Conservation (phyloP, 2,888 invertebrate species). For the Portevinia maculata region DNA sequence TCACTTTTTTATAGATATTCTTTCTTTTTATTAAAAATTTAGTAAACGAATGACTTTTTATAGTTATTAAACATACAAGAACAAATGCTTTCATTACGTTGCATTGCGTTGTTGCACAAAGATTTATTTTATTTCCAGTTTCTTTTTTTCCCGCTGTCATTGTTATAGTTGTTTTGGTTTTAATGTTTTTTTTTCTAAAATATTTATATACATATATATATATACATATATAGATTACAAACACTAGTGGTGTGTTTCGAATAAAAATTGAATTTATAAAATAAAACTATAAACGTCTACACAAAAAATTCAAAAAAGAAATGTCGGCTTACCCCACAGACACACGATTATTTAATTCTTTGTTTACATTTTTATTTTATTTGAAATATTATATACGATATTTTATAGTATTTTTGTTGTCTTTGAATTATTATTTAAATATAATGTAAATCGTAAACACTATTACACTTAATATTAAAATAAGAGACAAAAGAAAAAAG, state of each 20-base stretch:
- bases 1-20: too few species aligned
- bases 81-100: conserved; percentile 30
- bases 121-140: conserved; percentile 16
- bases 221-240: conserved; percentile 34
- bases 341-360: conserved; percentile 18
- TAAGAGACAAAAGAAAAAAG: conserved; percentile 21
- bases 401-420: conserved; percentile 37
- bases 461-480: conserved; percentile 31
- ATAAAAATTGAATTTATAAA: conserved; percentile 14
- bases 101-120: conserved; percentile 66
- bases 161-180: conserved; percentile 72
- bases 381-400: conserved; percentile 1
- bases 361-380: conserved; percentile 15
- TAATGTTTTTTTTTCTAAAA: conserved; percentile 63
- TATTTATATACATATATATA: too few species aligned
- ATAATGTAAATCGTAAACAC: conserved; percentile 29
- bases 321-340: conserved; percentile 47
- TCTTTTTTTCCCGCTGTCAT: conserved; percentile 62
- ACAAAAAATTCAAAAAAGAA: conserved; percentile 9
- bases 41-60: background rate
- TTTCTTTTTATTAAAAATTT: too few species aligned
- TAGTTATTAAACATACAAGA: background rate
- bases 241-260: conserved; percentile 63
- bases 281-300: conserved; percentile 7
- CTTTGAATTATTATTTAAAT: conserved; percentile 32